Evolutionary conservation across 1,140 invertebrate species (phyloP).

Genomic region (Aphis gossypii): DNA sequence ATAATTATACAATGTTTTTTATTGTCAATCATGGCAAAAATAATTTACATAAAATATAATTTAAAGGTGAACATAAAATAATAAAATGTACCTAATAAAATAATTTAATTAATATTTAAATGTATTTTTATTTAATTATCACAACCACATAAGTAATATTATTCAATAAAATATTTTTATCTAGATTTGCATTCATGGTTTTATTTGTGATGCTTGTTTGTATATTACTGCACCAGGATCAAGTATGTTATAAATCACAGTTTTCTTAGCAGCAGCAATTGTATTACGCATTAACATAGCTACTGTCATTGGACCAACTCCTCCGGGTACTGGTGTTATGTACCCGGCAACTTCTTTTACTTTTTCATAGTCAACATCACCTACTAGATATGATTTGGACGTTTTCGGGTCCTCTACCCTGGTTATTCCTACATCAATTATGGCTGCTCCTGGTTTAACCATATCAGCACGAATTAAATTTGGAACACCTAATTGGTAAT

Average conservation of each 20-base stretch:
- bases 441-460: constrained; percentile 85
- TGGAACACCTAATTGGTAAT: constrained; percentile 71
- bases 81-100: too few relatives aligned
- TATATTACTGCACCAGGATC: constrained; percentile 60
- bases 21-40: too few relatives aligned
- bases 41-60: too few relatives aligned
- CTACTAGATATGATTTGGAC: constrained; percentile 79
- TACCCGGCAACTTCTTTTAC: constrained; percentile 77
- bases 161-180: neutral
- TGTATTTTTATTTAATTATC: too few relatives aligned
- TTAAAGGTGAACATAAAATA: too few relatives aligned
- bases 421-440: constrained; percentile 89
- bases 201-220: constrained; percentile 60
- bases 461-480: constrained; percentile 83
- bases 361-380: constrained; percentile 88
- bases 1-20: too few relatives aligned
- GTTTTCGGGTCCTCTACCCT: constrained; percentile 71
- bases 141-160: neutral
- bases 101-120: too few relatives aligned
- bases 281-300: constrained; percentile 90
- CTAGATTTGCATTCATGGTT: constrained; percentile 51
- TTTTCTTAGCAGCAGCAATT: constrained; percentile 71
- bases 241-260: constrained; percentile 60
- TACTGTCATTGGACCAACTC: constrained; percentile 89
- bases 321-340: constrained; percentile 86